Base-by-base conservation (phyloP, 2,888 invertebrate species). In the Pollenia labialis region DNA sequence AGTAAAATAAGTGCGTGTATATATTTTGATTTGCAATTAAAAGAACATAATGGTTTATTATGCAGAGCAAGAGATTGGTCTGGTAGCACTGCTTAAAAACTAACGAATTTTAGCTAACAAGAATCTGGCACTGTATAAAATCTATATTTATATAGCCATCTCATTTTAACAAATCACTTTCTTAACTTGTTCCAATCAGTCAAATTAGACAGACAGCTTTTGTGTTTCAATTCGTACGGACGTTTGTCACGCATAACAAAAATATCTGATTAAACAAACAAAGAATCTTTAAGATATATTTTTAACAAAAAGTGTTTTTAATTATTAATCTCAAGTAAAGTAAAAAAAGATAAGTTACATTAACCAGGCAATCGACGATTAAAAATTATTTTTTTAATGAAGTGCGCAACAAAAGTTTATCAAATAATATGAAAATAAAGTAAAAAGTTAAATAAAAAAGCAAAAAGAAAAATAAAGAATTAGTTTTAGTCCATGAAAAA, bases 151-250 rank as follows among this genome's bases (percentile, higher is more conserved):
- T 71, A 64, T 58, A 76, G 11, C 42, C 18, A 18, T 75, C 75
- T 71, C 81, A 71, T 44, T 85, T 50, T 69, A 60, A 76, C 82
- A 4, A 11, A 62, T 46, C 60, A 32, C 4, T 40, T 64, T 46
- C 2, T 50, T 9, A 14, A 16, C 23, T 54, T 52, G 4, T 64
- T 75, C 44, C 44, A 74, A 68, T 81, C 77, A 75, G 74, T 68
- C 76, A 76, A 77, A 81, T 76, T 60, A 85, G 81, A 74, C 72
- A 85, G 81, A 81, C 60, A 85, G 81, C 62, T 81, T 85, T 85
- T 85, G 64, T 72, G 77, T 44, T 85, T 85, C 71, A 81, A 79
- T 82, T 82, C 74, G 82, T 86, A 58, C 64, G 75, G 85, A 71
- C 71, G 85, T 81, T 66, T 72, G 42, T 52, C 40, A 40, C 76